These are phyloP conservation scores for Formica exsecta DNA, from an alignment of 1,140 invertebrate species.

Conservation along the genomic window DNA sequence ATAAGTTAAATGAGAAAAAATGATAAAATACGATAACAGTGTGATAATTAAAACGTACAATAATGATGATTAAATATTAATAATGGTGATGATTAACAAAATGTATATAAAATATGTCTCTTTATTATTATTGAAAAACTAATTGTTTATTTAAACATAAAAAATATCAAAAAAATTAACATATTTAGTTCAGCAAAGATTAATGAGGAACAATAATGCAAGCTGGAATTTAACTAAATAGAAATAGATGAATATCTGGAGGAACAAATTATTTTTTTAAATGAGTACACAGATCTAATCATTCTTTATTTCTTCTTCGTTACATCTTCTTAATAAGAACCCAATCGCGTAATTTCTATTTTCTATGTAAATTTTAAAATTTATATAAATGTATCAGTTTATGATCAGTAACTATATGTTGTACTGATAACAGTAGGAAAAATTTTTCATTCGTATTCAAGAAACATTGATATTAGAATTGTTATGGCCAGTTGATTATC, in stretches of 20 bases:
- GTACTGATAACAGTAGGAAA: no score
- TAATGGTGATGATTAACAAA: no score
- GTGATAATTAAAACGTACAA: no score
- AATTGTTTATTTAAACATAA: not conserved
- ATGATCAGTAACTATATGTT: no score
- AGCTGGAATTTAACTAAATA: not conserved
- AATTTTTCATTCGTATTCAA: no score
- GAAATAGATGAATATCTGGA: not conserved
- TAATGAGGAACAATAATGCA: not conserved
- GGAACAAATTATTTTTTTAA: not conserved
- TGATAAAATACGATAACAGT: not conserved
- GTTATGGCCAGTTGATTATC: no score
- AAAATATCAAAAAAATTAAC: not conserved
- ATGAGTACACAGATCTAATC: not conserved
- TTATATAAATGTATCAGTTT: no score
- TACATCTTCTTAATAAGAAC: no score
- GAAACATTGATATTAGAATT: no score
- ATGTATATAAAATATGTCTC: not conserved
- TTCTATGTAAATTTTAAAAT: no score
- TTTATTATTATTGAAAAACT: not conserved
- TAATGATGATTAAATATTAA: slow-evolving; percentile 7
- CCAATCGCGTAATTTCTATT: no score
- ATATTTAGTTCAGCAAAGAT: not conserved
- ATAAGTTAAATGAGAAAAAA: slow-evolving; percentile 11
- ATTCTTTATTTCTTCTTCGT: not conserved